Evolutionary conservation across 2,113 vertebrate genomes (phyloP).

Genomic region (Chionis minor): DNA sequence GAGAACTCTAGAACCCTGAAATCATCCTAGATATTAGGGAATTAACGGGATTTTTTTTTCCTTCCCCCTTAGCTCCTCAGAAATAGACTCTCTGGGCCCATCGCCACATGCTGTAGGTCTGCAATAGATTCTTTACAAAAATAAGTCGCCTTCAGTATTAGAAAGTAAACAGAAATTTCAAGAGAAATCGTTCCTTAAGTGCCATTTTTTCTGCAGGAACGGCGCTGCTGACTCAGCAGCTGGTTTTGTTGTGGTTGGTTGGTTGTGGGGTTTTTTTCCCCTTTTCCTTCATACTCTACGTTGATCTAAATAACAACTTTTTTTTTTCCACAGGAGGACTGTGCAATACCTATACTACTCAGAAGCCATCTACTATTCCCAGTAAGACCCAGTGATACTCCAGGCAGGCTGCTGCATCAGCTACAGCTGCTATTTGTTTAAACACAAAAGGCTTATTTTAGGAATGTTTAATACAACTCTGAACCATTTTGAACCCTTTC

Average conservation of each 20-base stretch:
- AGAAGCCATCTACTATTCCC: background rate
- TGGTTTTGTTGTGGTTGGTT: no score
- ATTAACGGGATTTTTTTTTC: background rate
- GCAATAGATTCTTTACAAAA: background rate
- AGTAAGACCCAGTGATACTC: background rate
- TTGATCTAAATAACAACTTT: background rate
- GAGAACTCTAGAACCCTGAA: background rate
- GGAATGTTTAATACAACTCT: background rate
- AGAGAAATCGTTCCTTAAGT: background rate
- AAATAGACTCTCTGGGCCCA: background rate
- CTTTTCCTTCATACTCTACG: background rate
- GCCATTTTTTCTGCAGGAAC: background rate
- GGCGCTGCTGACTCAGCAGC: background rate
- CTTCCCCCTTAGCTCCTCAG: background rate
- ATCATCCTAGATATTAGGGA: background rate
- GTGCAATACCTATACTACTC: background rate
- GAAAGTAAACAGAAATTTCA: background rate
- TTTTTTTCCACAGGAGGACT: background rate
- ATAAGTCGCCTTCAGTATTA: background rate
- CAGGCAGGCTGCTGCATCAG: background rate
- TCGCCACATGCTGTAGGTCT: background rate
- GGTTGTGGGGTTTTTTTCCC: background rate
- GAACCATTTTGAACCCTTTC: background rate
- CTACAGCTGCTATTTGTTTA: background rate
- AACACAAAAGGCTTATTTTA: background rate